Percentiles rank a stretch among this genome's conserved stretches.
Evolutionary conservation across 2,888 invertebrate species (phyloP).

Genomic region (Rosalia funebris): DNA sequence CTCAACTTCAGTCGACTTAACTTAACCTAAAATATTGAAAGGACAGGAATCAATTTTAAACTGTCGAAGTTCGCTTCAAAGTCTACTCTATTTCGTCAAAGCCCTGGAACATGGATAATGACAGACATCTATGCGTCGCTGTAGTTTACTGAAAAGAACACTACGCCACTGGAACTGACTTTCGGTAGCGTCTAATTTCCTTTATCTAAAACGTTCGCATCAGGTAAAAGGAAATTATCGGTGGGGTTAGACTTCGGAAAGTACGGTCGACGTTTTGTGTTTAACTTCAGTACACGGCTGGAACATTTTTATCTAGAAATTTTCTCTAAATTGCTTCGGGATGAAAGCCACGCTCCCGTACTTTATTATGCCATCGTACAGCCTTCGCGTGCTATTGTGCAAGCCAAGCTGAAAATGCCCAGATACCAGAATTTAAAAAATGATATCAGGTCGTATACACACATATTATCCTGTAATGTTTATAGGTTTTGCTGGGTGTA

Average conservation of each 20-base stretch:
- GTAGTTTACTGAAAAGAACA: no score
- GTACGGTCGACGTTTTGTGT: constrained; percentile 5
- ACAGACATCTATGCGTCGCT: no score
- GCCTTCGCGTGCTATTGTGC: constrained; percentile 1
- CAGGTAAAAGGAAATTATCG: constrained; percentile 6
- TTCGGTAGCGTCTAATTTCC: not conserved
- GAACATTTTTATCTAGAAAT: constrained; percentile 10
- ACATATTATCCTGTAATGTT: no score
- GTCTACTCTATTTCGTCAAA: no score
- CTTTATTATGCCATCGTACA: constrained; percentile 4
- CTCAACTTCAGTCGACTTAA: no score
- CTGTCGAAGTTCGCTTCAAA: no score
- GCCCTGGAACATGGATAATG: no score
- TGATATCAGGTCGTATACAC: no score
- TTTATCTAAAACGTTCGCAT: not conserved
- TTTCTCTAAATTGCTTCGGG: constrained; percentile 6
- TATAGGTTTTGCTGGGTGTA: no score
- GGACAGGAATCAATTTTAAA: no score
- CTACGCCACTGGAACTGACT: constrained; percentile 1
- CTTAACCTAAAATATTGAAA: no score
- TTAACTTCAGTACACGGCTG: constrained; percentile 3
- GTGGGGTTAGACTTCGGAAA: constrained; percentile 5
- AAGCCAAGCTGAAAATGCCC: not conserved
- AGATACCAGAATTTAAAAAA: not conserved
- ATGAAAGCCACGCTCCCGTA: constrained; percentile 1